Evolutionary conservation across 2,888 invertebrate genomes (phyloP).

Genomic region (Hylaea fasciaria): DNA sequence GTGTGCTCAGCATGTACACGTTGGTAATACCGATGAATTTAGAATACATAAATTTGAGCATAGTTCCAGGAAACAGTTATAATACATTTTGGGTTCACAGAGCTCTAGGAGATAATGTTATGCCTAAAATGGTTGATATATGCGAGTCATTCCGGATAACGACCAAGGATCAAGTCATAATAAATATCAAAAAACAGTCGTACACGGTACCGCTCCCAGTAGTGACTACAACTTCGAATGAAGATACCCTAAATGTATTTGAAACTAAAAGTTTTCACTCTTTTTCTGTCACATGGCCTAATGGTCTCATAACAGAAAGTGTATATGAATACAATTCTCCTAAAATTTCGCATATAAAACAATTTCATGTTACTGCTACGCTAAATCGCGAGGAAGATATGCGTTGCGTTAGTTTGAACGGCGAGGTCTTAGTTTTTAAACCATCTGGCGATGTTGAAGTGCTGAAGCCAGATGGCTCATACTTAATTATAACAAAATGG

Average conservation of each 20-base stretch:
- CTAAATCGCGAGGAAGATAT: slow-evolving; percentile 62
- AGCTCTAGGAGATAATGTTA: slow-evolving; percentile 59
- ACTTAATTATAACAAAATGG: slow-evolving; percentile 65
- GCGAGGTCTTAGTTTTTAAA: slow-evolving; percentile 75
- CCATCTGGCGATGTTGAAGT: slow-evolving; percentile 63
- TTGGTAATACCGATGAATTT: slow-evolving; percentile 70
- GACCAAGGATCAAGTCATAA: slow-evolving; percentile 65
- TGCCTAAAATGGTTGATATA: slow-evolving; percentile 50
- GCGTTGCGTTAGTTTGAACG: slow-evolving; percentile 73
- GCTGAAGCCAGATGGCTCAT: slow-evolving; percentile 66
- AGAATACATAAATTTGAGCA: slow-evolving; percentile 66
- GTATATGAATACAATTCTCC: slow-evolving; percentile 66
- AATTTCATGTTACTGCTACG: slow-evolving; percentile 54
- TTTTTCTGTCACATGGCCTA: slow-evolving; percentile 73
- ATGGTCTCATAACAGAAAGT: slow-evolving; percentile 73
- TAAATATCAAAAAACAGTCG: slow-evolving; percentile 67
- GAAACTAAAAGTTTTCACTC: slow-evolving; percentile 63
- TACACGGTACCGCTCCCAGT: slow-evolving; percentile 49
- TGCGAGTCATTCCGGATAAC: slow-evolving; percentile 73
- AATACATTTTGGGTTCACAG: slow-evolving; percentile 74
- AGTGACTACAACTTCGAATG: slow-evolving; percentile 27
- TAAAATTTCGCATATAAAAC: slow-evolving; percentile 71
- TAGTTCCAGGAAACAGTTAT: slow-evolving; percentile 64
- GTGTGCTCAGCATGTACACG: slow-evolving; percentile 62
- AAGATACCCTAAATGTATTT: slow-evolving; percentile 43